Evolutionary conservation across 2,888 invertebrate species (phyloP), one percentile per base, ranked within the genome.

Genomic region (Apotomis turbidana): DNA sequence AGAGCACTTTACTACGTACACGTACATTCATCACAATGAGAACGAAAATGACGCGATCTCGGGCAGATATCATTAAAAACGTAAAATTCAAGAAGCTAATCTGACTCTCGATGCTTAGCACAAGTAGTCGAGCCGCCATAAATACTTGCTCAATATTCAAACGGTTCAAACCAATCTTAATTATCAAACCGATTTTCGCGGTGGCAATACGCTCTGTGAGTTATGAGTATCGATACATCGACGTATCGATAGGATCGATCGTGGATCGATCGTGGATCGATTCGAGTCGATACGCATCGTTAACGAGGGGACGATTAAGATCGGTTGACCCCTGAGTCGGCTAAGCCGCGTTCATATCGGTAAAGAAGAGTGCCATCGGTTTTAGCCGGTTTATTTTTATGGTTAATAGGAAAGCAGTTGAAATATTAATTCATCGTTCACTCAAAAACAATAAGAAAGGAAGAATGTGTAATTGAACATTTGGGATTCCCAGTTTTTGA

Each of bases 171-270:
- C 12, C 41, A 15, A 61, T 61, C 27, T 36, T 49, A 27, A 61
- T 61, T 36, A 61, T 15, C 12, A 13, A 44, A 12, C 46, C 49
- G 12, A 61, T 36, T n/a, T 46, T 5, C 12, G 12, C 46, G 61
- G 61, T 36, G 49, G 61, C 36, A 49, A 12, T 27, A 12, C 12
- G 46, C 6, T 6, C n/a, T 10, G 61, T 61, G 49, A 49, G 27
- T 61, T 61, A 61, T 61, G 61, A 49, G 27, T 27, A 49, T 61
- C 49, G 61, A 61, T 61, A 6, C 6, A 60, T 60, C 46, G 15
- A 27, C 10, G 41, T 41, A 41, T 41, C 38, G 58, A 38, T 58
- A 15, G 6, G 58, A 27, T 49, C 49, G 46, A 61, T 61, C 15
- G 46, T 61, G 6, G 58, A 27, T 49, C 49, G 46, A 61, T 61